Evolutionary conservation across 2,888 invertebrate species (phyloP), one percentile per base, ranked within the genome.

Genomic region (Tetragonisca angustula): DNA sequence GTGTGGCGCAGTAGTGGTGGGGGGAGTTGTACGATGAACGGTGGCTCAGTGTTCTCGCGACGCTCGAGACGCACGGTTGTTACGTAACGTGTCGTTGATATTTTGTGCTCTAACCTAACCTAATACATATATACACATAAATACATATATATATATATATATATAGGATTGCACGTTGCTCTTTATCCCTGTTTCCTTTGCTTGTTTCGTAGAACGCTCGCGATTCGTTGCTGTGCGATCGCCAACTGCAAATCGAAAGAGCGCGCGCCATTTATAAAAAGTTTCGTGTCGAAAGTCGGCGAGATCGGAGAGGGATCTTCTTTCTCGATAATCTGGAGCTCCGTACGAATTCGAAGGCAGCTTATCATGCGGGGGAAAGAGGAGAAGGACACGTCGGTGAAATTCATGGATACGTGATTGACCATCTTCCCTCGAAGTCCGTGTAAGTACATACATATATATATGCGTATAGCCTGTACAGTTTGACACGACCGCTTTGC

Each of bases 351-450:
- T 5, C 36, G 24, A 19, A 24, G 54, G 27, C 61, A 4, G 19
- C 24, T 17, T 9, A 72, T 27, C 50, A 83, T 83, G 83, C 49
- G 50, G n/a, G 50, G 67, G 17, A 69, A 36, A 70, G 17, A 21
- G 27, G 69, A 69, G 43, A 62, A 62, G n/a, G 32, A 62, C 32
- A 61, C 15, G 49, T 15, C 11, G 17, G 49, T 32, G 62, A 54
- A 73, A 72, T 59, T 54, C 32, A 36, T 70, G 83, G 83, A 83
- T 70, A 59, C 64, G 64, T 83, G 83, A 56, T 61, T 61, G 52
- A 19, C 15, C 24, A 4, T 9, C 54, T 50, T 59, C 50, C 65
- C 49, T 36, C 52, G 49, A 32, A 56, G 49, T 17, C 52, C n/a
- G 83, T 24, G 61, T 83, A 59, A 83, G 83, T 83, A 70, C 62